Conservation (phyloP, 2,888 invertebrate species). For the Orchesellides sinensis region DNA sequence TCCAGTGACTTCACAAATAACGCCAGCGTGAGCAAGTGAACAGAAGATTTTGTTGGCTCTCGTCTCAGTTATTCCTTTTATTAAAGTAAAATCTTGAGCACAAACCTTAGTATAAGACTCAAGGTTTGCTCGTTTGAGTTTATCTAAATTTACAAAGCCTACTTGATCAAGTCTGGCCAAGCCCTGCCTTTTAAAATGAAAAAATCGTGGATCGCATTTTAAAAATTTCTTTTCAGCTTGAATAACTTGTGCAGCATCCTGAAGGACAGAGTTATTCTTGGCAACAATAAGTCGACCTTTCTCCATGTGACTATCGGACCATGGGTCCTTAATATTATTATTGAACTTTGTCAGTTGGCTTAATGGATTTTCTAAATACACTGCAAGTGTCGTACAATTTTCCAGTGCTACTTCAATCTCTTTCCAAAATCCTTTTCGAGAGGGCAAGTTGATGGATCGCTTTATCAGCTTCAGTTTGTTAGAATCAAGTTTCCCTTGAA, state of each 20-base stretch:
- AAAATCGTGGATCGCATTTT: neutral
- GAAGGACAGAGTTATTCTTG: neutral
- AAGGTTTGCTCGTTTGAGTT: neutral
- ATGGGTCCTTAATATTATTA: neutral
- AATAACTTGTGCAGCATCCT: neutral
- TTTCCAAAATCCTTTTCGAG: constrained; percentile 1
- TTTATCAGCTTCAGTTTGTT: neutral
- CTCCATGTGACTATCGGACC: neutral
- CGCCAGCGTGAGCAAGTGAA: too few relatives aligned
- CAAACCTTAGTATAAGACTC: neutral
- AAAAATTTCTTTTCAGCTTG: neutral
- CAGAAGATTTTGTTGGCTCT: neutral
- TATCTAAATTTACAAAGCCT: neutral
- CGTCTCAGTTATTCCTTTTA: neutral
- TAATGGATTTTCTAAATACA: too few relatives aligned
- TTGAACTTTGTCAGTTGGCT: too few relatives aligned
- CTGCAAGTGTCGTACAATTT: neutral
- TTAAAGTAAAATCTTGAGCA: neutral
- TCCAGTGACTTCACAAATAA: neutral
- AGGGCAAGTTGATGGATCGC: neutral
- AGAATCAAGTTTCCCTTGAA: too few relatives aligned
- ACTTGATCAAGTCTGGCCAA: neutral
- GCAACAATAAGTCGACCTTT: too few relatives aligned
- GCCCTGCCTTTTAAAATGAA: neutral
- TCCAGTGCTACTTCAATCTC: constrained; percentile 5